Evolutionary conservation across 2,797 vertebrate species (phyloP), one percentile per base, ranked within the genome.

Genomic region (Salarias fasciatus): DNA sequence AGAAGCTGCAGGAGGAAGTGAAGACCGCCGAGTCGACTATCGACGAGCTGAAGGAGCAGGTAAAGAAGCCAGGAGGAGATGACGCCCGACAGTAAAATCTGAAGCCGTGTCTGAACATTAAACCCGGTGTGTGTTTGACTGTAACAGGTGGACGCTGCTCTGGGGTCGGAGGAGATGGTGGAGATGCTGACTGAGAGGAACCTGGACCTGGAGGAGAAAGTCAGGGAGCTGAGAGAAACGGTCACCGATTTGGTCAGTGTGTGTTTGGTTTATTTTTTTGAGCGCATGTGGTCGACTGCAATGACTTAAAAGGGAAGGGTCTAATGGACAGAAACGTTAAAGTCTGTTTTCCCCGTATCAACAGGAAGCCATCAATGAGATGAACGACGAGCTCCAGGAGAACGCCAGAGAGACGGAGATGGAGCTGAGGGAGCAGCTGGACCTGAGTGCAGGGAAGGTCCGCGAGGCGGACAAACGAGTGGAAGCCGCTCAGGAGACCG

Each of bases 311-410:
- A n/a, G n/a, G n/a, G n/a, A n/a, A n/a, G n/a, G n/a, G n/a, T 24
- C 18, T 2, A 35, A 35, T 35, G 6, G 9, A 9, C 33, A 9
- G 35, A 9, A 14, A 7, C 14, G 8, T 38, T 4, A 38, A 38
- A n/a, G 15, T 9, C 3, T 18, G 1, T 10, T 4, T 35, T 35
- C 43, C 1, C 24, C 83, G 86, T 79, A 79, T 85, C 47, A 86
- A 91, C 63, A 99, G 97, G 98, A 99, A 80, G 95, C 96, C 44
- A 99, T 99, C 79, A 99, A 99, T 0, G 98, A 99, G 87, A 99
- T 99, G 98, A 99, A 99, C 0, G 97, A 99, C 0, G 98, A 99
- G 91, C 96, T 99, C 29, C 97, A 99, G 88, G 98, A 99, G 78
- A 99, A 99, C 0, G 93, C 92, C 1, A 91, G 98, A 0, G 98